phyloP scores from a whole-genome alignment of 1,140 invertebrate species.

The Protaetia brevitarsis region DNA sequence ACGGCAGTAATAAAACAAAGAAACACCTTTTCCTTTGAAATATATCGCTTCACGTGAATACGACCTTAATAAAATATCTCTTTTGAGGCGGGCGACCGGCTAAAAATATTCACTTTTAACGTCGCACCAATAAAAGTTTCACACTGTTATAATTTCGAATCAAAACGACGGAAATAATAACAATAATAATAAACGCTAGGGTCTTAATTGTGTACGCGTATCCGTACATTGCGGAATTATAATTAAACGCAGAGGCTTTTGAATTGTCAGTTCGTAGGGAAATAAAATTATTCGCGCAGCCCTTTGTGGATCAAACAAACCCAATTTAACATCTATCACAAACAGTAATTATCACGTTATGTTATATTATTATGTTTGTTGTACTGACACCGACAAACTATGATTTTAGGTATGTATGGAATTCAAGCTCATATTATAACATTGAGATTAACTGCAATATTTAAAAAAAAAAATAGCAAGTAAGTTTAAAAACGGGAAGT shows the following conservation, averaged over 20 bases:
- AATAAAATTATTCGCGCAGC: neutral
- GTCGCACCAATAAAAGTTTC: conserved; percentile 16
- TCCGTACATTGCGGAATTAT: neutral
- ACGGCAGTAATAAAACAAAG: neutral
- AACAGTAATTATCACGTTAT: neutral
- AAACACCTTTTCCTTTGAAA: conserved; percentile 11
- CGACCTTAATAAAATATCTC: conserved; percentile 5
- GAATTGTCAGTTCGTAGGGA: neutral
- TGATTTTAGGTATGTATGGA: too few relatives aligned
- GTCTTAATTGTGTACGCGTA: neutral
- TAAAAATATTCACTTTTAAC: conserved; percentile 13
- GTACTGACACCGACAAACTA: too few relatives aligned
- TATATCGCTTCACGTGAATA: neutral
- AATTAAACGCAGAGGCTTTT: conserved; percentile 7
- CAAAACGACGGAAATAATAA: neutral
- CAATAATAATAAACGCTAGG: neutral
- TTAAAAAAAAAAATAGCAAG: too few relatives aligned
- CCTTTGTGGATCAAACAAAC: neutral
- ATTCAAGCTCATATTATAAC: too few relatives aligned
- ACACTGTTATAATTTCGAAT: neutral
- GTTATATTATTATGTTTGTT: too few relatives aligned
- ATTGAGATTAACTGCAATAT: too few relatives aligned
- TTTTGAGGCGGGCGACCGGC: neutral
- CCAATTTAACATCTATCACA: conserved; percentile 1
- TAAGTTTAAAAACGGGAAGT: too few relatives aligned